Evolutionary conservation across 2,797 vertebrate genomes (phyloP).

Genomic region (Aldrovandia affinis): DNA sequence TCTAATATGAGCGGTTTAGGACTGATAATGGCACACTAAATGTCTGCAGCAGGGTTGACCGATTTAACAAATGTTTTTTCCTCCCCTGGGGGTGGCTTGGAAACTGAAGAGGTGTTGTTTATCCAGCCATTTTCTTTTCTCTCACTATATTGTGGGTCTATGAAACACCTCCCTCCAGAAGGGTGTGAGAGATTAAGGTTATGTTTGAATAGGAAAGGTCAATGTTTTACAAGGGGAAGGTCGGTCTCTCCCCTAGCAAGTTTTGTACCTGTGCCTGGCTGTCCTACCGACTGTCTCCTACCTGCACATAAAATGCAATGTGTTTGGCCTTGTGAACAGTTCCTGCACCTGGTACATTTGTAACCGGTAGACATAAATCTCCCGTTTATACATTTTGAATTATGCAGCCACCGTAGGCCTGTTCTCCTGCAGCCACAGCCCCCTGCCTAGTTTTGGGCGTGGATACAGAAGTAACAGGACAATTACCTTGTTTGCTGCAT

Average conservation of each 20-base stretch:
- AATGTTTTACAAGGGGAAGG: neutral
- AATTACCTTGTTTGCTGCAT: no score
- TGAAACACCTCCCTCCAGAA: neutral
- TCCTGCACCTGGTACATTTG: no score
- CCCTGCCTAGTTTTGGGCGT: no score
- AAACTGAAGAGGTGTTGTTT: neutral
- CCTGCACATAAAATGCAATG: neutral
- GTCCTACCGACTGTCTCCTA: neutral
- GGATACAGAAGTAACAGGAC: no score
- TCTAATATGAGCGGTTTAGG: neutral
- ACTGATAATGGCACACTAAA: neutral
- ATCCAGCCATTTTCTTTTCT: neutral
- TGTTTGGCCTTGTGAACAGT: neutral
- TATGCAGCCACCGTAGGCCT: no score
- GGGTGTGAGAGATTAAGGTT: neutral
- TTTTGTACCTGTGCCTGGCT: neutral
- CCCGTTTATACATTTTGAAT: no score
- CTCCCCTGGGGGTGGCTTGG: neutral
- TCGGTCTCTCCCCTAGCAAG: neutral
- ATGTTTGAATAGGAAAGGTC: neutral
- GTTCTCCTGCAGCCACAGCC: no score
- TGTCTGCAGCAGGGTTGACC: neutral
- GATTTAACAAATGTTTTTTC: neutral
- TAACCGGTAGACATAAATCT: no score
- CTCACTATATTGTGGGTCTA: neutral